A percentile compares a stretch with the other conserved stretches of the same genome.
These are phyloP conservation scores for Phlogophora meticulosa DNA, from an alignment of 2,888 invertebrate genomes.

Conservation along the genomic window DNA sequence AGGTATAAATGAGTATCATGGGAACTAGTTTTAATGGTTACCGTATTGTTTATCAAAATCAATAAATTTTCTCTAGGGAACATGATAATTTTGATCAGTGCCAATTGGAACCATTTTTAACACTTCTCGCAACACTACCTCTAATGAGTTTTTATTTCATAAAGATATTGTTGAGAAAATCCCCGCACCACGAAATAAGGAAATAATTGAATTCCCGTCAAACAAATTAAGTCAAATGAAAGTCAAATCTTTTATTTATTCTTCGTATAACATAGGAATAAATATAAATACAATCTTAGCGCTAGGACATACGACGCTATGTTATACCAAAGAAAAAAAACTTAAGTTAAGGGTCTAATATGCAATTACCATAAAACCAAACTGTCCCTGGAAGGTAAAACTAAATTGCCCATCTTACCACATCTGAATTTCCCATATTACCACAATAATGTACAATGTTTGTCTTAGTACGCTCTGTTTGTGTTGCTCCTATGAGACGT, in stretches of 20 bases:
- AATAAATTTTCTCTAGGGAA: not conserved
- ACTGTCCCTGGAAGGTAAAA: not conserved
- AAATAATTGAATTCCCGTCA: not conserved
- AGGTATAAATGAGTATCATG: too few relatives aligned
- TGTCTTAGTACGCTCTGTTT: constrained; percentile 5
- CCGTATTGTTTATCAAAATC: not conserved
- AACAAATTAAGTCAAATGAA: too few relatives aligned
- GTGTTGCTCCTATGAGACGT: constrained; percentile 27
- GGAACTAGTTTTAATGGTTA: not conserved
- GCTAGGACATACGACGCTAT: too few relatives aligned
- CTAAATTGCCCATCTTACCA: not conserved
- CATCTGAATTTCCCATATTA: too few relatives aligned
- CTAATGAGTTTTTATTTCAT: not conserved
- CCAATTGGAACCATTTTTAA: not conserved
- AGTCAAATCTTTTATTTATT: too few relatives aligned
- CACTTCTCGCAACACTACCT: not conserved
- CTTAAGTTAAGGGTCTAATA: not conserved
- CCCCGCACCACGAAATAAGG: not conserved
- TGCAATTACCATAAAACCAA: not conserved
- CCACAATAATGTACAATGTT: constrained; percentile 7
- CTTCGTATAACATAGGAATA: too few relatives aligned
- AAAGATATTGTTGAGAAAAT: not conserved
- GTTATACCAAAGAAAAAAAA: not conserved
- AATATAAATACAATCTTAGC: too few relatives aligned
- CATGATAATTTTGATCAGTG: too few relatives aligned